Conservation (phyloP, 1,140 invertebrate species). For the Rhagoletis zephyria region DNA sequence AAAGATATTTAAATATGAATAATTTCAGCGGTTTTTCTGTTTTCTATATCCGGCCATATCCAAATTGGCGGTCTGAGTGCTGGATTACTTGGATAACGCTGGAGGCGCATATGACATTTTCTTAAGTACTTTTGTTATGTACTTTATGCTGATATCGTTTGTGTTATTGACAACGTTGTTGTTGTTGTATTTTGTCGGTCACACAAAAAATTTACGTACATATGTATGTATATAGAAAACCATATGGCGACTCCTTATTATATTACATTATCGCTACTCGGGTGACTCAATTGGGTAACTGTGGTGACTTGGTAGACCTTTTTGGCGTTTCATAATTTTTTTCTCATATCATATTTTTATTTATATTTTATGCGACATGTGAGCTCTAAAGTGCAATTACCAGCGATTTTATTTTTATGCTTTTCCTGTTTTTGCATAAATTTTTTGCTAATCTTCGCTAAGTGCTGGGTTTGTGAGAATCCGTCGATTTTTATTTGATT, state of each 20-base stretch:
- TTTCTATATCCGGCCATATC: constrained; percentile 8
- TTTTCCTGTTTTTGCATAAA: not conserved
- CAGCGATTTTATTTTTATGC: not conserved
- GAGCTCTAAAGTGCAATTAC: not conserved
- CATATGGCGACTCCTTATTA: not conserved
- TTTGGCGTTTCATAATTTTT: not conserved
- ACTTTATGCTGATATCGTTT: not conserved
- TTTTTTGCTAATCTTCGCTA: not conserved
- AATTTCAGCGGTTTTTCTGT: constrained; percentile 2
- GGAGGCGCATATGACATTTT: not conserved
- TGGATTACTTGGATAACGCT: not conserved
- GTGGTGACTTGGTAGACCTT: not conserved
- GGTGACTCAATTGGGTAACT: constrained; percentile 43
- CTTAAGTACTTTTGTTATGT: not conserved
- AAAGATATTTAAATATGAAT: not conserved
- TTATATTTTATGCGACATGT: not conserved
- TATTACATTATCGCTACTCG: constrained; percentile 39
- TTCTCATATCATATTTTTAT: not conserved
- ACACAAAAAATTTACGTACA: not conserved
- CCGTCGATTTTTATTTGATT: too few relatives aligned
- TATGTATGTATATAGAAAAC: not conserved
- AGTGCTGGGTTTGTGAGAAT: not conserved
- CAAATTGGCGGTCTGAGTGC: not conserved
- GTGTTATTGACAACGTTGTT: not conserved
- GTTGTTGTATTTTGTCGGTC: not conserved